These are phyloP conservation scores for Miniopterus natalensis DNA, from an alignment of 2,113 vertebrate species.

Conservation along the genomic window DNA sequence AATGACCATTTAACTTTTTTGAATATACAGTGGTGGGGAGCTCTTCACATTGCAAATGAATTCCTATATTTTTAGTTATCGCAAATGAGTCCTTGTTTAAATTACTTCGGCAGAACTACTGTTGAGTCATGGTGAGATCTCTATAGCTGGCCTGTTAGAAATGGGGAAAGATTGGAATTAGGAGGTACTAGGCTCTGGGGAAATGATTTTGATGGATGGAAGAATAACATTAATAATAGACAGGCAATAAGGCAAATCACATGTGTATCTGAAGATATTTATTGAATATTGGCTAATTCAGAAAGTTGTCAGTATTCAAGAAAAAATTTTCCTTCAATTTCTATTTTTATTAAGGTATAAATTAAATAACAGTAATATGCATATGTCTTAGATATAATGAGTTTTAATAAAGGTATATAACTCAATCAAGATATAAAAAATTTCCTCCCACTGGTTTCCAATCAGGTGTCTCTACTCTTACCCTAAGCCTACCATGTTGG, in stretches of 20 bases:
- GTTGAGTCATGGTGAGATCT: not conserved
- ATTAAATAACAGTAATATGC: not conserved
- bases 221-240: not conserved
- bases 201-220: not conserved
- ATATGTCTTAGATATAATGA: not conserved
- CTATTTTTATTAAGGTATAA: not conserved
- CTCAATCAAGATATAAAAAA: not conserved
- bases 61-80: not conserved
- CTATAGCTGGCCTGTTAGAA: not conserved
- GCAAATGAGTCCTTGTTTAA: not conserved
- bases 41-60: not conserved
- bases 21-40: not conserved
- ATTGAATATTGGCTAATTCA: not conserved
- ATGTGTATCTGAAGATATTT: not conserved
- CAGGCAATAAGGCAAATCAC: not conserved
- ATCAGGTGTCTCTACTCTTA: not conserved
- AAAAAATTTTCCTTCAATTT: not conserved
- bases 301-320: not conserved
- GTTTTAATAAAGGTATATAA: not conserved
- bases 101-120: not conserved
- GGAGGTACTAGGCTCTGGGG: not conserved
- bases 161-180: not conserved
- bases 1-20: not conserved
- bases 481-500: not conserved
- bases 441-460: not conserved